Percentiles rank a stretch among this genome's conserved stretches.
Conservation (phyloP, 1,140 invertebrate genomes). For the Acromyrmex echinatior region DNA sequence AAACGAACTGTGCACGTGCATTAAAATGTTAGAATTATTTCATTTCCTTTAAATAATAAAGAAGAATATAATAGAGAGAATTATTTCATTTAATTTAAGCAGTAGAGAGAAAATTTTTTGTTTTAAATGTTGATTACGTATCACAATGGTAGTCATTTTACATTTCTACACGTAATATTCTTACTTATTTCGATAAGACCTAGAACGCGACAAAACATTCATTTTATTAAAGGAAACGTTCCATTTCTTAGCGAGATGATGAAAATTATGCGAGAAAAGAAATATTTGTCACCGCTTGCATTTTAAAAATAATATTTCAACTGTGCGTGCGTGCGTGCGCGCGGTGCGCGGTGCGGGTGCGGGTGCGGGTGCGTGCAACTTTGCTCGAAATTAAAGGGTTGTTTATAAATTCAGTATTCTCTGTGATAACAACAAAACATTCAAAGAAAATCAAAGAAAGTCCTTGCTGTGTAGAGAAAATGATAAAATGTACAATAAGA, state of each 20-base stretch:
- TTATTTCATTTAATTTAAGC: not conserved
- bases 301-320: conserved; percentile 20
- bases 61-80: not conserved
- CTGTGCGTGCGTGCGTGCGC: not conserved
- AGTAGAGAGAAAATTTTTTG: not conserved
- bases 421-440: not conserved
- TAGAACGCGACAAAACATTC: not conserved
- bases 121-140: not conserved
- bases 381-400: conserved; percentile 20
- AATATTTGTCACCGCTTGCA: not conserved
- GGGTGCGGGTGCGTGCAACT: not conserved
- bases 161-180: not conserved
- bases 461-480: not conserved
- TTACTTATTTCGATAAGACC: conserved; percentile 5
- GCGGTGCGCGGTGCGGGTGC: too few species aligned
- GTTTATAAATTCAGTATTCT: conserved; percentile 29
- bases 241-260: not conserved
- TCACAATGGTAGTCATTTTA: not conserved
- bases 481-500: not conserved
- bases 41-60: not conserved
- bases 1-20: not conserved
- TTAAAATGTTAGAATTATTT: conserved; percentile 20
- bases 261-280: conserved; percentile 4
- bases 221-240: not conserved
- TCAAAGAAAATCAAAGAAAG: conserved; percentile 1